Conservation (phyloP, 2,888 invertebrate species). For the Amphimallon solstitiale region DNA sequence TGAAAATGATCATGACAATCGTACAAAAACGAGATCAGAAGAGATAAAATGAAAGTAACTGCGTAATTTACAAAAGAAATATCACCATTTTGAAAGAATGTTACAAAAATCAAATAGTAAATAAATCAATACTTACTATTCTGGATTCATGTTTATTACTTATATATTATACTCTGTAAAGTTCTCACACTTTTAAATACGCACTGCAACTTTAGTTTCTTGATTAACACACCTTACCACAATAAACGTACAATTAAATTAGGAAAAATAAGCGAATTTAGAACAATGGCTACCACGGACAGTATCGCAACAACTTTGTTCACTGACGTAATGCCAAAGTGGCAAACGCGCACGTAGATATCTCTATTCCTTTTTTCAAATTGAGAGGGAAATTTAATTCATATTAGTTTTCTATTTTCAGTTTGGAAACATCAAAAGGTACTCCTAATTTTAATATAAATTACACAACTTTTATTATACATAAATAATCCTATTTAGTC, state of each 20-base stretch:
- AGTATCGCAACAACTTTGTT: slow-evolving; percentile 52
- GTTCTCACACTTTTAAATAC: slow-evolving; percentile 31
- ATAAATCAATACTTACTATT: slow-evolving; percentile 78
- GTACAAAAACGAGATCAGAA: background rate
- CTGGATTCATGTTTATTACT: slow-evolving; percentile 75
- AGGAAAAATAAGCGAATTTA: slow-evolving; percentile 59
- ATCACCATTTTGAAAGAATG: slow-evolving; percentile 52
- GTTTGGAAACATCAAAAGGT: background rate
- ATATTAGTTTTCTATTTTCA: background rate
- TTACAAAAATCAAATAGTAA: slow-evolving; percentile 51
- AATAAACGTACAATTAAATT: slow-evolving; percentile 50
- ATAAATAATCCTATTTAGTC: too few relatives aligned
- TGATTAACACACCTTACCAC: slow-evolving; percentile 44
- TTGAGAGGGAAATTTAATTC: slow-evolving; percentile 49
- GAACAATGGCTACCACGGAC: slow-evolving; percentile 59
- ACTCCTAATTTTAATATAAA: background rate
- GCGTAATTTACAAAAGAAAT: slow-evolving; percentile 55
- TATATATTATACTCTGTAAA: slow-evolving; percentile 16
- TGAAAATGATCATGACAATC: background rate
- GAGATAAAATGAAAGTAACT: slow-evolving; percentile 42
- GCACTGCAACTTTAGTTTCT: slow-evolving; percentile 28
- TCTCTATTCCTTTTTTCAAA: slow-evolving; percentile 36
- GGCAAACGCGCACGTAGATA: slow-evolving; percentile 53
- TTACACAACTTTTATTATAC: background rate
- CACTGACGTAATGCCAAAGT: slow-evolving; percentile 59